phyloP scores from a whole-genome alignment of 2,888 invertebrate genomes.

The Corythucha ciliata region DNA sequence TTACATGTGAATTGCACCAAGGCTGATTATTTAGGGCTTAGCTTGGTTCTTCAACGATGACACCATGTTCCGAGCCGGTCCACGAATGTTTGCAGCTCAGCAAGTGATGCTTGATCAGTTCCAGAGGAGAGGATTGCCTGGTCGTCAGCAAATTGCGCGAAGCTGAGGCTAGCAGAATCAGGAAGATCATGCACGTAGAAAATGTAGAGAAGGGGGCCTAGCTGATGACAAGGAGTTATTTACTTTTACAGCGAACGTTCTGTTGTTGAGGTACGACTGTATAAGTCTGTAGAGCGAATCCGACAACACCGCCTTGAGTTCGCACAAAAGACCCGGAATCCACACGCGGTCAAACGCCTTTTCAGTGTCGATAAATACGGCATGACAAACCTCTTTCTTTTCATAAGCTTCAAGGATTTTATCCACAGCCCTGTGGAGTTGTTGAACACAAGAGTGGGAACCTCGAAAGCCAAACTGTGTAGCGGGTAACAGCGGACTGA shows the following conservation, averaged over 20 bases:
- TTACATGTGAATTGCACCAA: conserved; percentile 10
- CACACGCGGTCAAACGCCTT: conserved; percentile 7
- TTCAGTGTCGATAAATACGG: conserved; percentile 10
- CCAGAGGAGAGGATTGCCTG: background rate
- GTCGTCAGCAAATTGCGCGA: conserved; percentile 14
- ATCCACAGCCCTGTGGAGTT: background rate
- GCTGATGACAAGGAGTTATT: background rate
- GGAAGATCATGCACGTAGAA: conserved; percentile 12
- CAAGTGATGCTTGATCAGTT: background rate
- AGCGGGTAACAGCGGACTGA: background rate
- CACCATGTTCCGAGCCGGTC: conserved; percentile 1
- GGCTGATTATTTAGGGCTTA: conserved; percentile 6
- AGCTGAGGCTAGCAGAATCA: background rate
- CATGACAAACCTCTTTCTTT: conserved; percentile 7
- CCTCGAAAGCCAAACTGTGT: conserved; percentile 9
- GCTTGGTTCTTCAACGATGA: conserved; percentile 2
- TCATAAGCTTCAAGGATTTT: conserved; percentile 2
- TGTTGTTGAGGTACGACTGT: conserved; percentile 14
- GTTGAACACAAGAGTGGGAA: background rate
- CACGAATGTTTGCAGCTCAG: background rate
- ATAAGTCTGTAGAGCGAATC: conserved; percentile 12
- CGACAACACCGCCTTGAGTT: background rate
- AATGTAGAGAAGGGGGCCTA: conserved; percentile 14
- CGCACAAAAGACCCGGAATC: background rate
- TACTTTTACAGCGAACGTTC: conserved; percentile 11